A percentile compares a stretch with the other conserved stretches of the same genome.
Conservation (phyloP, 2,797 vertebrate genomes). For the Oreonectes daqikongensis region DNA sequence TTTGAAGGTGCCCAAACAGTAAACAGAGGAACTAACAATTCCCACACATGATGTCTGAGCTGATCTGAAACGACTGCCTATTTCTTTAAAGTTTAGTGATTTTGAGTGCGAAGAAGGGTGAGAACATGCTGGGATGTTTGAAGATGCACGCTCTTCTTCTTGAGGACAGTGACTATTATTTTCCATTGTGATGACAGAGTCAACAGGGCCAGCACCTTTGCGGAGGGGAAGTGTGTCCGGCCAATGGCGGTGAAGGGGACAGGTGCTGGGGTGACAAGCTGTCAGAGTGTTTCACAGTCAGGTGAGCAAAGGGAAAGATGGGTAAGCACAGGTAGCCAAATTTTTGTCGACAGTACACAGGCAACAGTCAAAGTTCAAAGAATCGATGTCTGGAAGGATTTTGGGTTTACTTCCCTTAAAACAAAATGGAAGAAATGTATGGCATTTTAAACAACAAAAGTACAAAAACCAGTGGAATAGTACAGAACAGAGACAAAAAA, state of each 20-base stretch:
- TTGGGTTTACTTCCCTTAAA: slow-evolving; percentile 18
- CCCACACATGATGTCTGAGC: slow-evolving; percentile 37
- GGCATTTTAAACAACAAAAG: background rate
- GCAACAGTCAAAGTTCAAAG: slow-evolving; percentile 27
- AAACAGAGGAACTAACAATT: slow-evolving; percentile 45
- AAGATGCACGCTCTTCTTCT: slow-evolving; percentile 29
- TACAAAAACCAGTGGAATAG: slow-evolving; percentile 7
- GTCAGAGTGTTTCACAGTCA: slow-evolving; percentile 45
- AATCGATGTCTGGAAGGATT: slow-evolving; percentile 25
- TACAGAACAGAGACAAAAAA: slow-evolving; percentile 17
- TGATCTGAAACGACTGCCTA: slow-evolving; percentile 46
- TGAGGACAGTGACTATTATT: slow-evolving; percentile 23
- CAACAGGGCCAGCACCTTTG: slow-evolving; percentile 38
- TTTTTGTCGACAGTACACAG: slow-evolving; percentile 32
- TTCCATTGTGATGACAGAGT: slow-evolving; percentile 28
- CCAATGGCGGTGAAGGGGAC: slow-evolving; percentile 31
- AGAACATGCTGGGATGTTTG: slow-evolving; percentile 31
- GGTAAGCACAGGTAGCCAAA: slow-evolving; percentile 51
- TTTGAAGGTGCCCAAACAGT: slow-evolving; percentile 34
- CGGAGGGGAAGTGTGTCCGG: slow-evolving; percentile 40
- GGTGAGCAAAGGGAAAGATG: slow-evolving; percentile 40
- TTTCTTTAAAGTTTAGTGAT: slow-evolving; percentile 36
- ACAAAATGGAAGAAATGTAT: background rate
- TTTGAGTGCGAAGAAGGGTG: slow-evolving; percentile 40
- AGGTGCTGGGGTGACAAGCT: slow-evolving; percentile 49